These are phyloP conservation scores for Sebastes reedi DNA, from an alignment of 2,797 vertebrate genomes.

Conservation along the genomic window DNA sequence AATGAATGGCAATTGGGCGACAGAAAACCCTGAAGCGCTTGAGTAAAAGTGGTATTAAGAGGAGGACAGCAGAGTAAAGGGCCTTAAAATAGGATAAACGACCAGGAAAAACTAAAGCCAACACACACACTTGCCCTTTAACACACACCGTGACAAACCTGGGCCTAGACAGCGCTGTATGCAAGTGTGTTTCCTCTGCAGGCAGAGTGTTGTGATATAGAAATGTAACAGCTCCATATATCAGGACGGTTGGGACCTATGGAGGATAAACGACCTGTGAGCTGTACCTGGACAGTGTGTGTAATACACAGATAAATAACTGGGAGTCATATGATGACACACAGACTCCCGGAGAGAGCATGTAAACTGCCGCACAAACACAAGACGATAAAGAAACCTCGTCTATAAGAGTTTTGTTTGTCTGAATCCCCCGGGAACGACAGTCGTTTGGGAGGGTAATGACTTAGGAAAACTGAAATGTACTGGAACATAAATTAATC, in stretches of 20 bases:
- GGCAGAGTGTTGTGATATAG: slow-evolving; percentile 48
- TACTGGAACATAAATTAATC: slow-evolving; percentile 73
- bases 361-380: slow-evolving; percentile 6
- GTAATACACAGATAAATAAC: slow-evolving; percentile 75
- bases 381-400: slow-evolving; percentile 30
- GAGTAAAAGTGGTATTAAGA: slow-evolving; percentile 60
- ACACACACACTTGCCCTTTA: slow-evolving; percentile 56
- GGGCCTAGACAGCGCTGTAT: slow-evolving; percentile 5
- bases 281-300: slow-evolving; percentile 58
- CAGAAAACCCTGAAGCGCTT: slow-evolving; percentile 51
- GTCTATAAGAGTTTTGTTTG: slow-evolving; percentile 43
- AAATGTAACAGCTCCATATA: slow-evolving; percentile 70
- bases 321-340: slow-evolving; percentile 37
- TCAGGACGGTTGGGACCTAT: slow-evolving; percentile 47
- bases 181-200: slow-evolving; percentile 45
- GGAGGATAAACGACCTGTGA: slow-evolving; percentile 64
- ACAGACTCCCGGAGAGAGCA: slow-evolving; percentile 24
- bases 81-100: slow-evolving; percentile 72
- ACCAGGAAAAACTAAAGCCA: slow-evolving; percentile 34
- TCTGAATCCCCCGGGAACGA: slow-evolving; percentile 40
- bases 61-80: slow-evolving; percentile 56
- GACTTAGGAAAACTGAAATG: slow-evolving; percentile 69
- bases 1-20: slow-evolving; percentile 68
- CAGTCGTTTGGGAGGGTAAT: slow-evolving; percentile 67
- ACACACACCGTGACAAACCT: slow-evolving; percentile 35